These are phyloP conservation scores for Acrocephalus kingi DNA, from an alignment of 2,113 vertebrate genomes.

Conservation along the genomic window DNA sequence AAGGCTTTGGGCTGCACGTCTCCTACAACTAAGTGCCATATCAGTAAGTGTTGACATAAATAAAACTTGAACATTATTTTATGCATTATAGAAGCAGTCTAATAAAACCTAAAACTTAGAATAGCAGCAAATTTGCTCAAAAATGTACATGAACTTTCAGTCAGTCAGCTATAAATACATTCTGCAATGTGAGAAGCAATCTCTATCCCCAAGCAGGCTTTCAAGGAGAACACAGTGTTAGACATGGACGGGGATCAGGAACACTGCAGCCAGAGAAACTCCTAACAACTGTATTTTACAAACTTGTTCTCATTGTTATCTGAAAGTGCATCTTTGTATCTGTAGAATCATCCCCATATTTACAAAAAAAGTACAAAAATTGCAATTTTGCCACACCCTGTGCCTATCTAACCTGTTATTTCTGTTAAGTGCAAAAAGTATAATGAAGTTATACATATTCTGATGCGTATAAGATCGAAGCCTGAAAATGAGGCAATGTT, in stretches of 20 bases:
- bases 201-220: not conserved
- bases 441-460: not conserved
- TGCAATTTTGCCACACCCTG: not conserved
- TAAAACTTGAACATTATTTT: constrained; percentile 4
- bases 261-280: not conserved
- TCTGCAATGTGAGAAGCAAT: not conserved
- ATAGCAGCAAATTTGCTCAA: constrained; percentile 37
- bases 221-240: not conserved
- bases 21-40: not conserved
- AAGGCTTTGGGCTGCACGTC: not conserved
- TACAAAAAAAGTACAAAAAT: constrained; percentile 33
- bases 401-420: not conserved
- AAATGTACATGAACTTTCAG: constrained; percentile 14
- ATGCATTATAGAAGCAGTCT: not conserved
- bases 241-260: not conserved
- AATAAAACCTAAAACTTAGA: constrained; percentile 10
- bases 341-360: constrained; percentile 47
- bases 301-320: not conserved
- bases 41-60: constrained; percentile 10
- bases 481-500: not conserved
- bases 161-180: constrained; percentile 25
- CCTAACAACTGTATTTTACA: not conserved
- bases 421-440: constrained; percentile 44
- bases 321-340: constrained; percentile 54
- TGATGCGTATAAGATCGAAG: not conserved